phyloP scores from a whole-genome alignment of 2,113 vertebrate genomes.

The Dicaeum eximium region DNA sequence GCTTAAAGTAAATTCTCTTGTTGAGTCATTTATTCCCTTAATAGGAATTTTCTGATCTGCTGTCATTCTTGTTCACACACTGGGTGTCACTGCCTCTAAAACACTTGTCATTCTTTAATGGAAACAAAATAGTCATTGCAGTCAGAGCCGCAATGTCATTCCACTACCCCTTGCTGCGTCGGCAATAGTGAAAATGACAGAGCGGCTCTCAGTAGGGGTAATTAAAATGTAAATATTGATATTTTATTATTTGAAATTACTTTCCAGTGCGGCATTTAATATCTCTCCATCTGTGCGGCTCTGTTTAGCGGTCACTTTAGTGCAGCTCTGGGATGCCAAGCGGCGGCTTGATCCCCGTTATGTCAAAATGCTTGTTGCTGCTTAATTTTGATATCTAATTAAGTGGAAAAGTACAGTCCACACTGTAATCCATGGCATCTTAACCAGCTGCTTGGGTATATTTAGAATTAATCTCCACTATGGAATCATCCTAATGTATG shows the following conservation, averaged over 20 bases:
- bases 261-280: constrained; percentile 97
- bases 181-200: constrained; percentile 86
- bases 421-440: constrained; percentile 91
- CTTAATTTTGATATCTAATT: constrained; percentile 96
- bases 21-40: constrained; percentile 82
- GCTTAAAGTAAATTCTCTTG: constrained; percentile 70
- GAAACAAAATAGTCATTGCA: constrained; percentile 85
- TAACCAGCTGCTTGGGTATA: constrained; percentile 97
- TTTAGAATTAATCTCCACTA: constrained; percentile 99
- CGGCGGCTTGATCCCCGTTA: constrained; percentile 85
- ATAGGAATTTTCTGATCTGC: constrained; percentile 82
- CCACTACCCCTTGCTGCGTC: constrained; percentile 80
- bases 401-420: constrained; percentile 94
- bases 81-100: constrained; percentile 80
- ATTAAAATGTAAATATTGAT: constrained; percentile 99
- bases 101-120: constrained; percentile 87
- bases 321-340: constrained; percentile 83
- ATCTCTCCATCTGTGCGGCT: constrained; percentile 98
- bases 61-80: constrained; percentile 81
- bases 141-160: constrained; percentile 82
- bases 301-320: constrained; percentile 89
- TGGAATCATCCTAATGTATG: constrained; percentile 99
- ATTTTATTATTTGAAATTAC: constrained; percentile 99
- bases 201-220: constrained; percentile 88
- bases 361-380: constrained; percentile 86